phyloP scores from a whole-genome alignment of 2,888 invertebrate genomes.

The Carcina quercana region DNA sequence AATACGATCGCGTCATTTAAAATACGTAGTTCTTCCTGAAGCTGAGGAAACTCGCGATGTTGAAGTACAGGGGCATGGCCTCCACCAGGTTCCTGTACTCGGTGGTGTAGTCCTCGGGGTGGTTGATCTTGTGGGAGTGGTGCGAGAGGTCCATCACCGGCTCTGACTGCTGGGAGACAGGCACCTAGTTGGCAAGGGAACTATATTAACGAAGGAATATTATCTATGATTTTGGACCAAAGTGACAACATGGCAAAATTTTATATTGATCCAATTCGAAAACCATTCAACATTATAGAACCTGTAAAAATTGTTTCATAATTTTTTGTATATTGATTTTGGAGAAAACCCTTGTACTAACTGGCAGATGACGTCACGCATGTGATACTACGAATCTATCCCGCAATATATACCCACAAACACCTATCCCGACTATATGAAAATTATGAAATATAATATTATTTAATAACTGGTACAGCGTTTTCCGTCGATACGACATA shows the following conservation, averaged over 20 bases:
- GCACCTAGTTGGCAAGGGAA: slow-evolving; percentile 26
- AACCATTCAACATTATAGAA: too few relatives aligned
- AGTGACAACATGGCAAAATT: not conserved
- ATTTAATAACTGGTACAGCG: too few relatives aligned
- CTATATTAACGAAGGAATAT: not conserved
- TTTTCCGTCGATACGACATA: too few relatives aligned
- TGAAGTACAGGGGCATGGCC: slow-evolving; percentile 45
- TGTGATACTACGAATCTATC: too few relatives aligned
- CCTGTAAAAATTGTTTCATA: too few relatives aligned
- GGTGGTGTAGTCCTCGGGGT: slow-evolving; percentile 39
- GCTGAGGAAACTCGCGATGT: slow-evolving; percentile 40
- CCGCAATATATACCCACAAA: too few relatives aligned
- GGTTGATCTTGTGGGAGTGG: slow-evolving; percentile 43
- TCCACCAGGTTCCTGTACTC: slow-evolving; percentile 31
- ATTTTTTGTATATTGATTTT: too few relatives aligned
- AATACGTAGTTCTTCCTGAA: slow-evolving; percentile 48
- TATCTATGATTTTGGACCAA: not conserved
- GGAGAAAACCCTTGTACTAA: too few relatives aligned
- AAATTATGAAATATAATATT: too few relatives aligned
- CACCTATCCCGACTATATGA: too few relatives aligned
- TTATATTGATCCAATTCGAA: not conserved
- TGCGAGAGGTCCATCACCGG: slow-evolving; percentile 36
- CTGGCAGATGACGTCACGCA: too few relatives aligned
- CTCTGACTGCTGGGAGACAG: slow-evolving; percentile 23
- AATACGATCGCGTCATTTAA: slow-evolving; percentile 17